Evolutionary conservation across 2,797 vertebrate species (phyloP).

Genomic region (Acanthiza pusilla): DNA sequence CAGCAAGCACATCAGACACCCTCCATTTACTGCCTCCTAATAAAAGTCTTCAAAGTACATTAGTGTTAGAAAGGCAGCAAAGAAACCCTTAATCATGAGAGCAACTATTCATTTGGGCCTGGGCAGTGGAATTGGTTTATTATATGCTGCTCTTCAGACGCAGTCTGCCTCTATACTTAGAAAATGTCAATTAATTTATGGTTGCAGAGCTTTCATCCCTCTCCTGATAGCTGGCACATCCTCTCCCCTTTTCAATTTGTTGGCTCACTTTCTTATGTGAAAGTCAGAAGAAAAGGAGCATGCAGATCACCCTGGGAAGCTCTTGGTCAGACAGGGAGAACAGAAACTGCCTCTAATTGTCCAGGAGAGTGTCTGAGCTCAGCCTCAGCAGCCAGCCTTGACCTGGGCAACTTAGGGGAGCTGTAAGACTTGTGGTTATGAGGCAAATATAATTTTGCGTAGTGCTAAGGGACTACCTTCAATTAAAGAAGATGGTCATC

Average conservation of each 20-base stretch:
- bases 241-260: not conserved
- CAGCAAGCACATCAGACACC: not conserved
- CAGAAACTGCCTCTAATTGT: not conserved
- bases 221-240: not conserved
- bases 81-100: conserved; percentile 13
- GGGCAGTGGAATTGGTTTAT: conserved; percentile 23
- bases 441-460: not conserved
- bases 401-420: not conserved
- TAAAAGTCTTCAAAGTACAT: not conserved
- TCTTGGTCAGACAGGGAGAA: not conserved
- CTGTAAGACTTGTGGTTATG: not conserved
- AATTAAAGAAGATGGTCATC: conserved; percentile 11
- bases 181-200: conserved; percentile 52
- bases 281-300: not conserved
- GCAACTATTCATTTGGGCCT: conserved; percentile 2
- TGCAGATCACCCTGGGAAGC: not conserved
- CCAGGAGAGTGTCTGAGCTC: not conserved
- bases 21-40: not conserved
- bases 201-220: not conserved
- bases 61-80: conserved; percentile 15
- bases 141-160: not conserved
- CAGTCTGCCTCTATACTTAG: conserved; percentile 1
- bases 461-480: not conserved
- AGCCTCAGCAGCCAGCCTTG: not conserved
- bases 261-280: conserved; percentile 1